Evolutionary conservation across 2,888 invertebrate species (phyloP).

Genomic region (Rhodophaea formosa): DNA sequence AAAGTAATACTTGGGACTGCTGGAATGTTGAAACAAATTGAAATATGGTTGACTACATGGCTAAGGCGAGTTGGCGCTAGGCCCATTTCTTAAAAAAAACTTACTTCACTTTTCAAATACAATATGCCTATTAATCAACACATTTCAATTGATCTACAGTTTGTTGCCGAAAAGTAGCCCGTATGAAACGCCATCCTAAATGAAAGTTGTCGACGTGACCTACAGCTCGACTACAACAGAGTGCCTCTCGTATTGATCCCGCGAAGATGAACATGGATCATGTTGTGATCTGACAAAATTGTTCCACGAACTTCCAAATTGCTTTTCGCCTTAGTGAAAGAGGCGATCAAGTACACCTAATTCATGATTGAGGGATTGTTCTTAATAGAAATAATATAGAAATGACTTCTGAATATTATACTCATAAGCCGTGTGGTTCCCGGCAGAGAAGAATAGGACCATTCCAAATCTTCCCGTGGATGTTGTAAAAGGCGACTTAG

Average conservation of each 20-base stretch:
- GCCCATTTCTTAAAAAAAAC: no score
- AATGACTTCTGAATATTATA: neutral
- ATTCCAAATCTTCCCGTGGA: no score
- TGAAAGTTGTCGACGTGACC: conserved; percentile 62
- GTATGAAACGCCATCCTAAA: conserved; percentile 34
- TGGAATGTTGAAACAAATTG: no score
- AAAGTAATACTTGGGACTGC: no score
- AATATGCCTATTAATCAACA: no score
- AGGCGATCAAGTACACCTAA: conserved; percentile 22
- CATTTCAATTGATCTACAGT: no score
- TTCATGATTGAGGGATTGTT: conserved; percentile 15
- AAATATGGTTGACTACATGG: no score
- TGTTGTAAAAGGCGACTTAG: no score
- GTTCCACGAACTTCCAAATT: conserved; percentile 59
- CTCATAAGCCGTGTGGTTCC: no score
- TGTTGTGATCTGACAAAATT: conserved; percentile 51
- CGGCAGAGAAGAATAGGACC: no score
- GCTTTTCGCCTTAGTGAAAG: conserved; percentile 33
- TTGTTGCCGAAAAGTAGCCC: neutral
- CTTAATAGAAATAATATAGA: neutral
- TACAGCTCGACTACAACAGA: conserved; percentile 35
- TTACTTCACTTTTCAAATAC: no score
- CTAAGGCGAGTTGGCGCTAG: no score
- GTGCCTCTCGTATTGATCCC: conserved; percentile 52
- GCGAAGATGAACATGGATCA: conserved; percentile 42